Evolutionary conservation across 2,113 vertebrate species (phyloP).

Genomic region (Myxocyprinus asiaticus): DNA sequence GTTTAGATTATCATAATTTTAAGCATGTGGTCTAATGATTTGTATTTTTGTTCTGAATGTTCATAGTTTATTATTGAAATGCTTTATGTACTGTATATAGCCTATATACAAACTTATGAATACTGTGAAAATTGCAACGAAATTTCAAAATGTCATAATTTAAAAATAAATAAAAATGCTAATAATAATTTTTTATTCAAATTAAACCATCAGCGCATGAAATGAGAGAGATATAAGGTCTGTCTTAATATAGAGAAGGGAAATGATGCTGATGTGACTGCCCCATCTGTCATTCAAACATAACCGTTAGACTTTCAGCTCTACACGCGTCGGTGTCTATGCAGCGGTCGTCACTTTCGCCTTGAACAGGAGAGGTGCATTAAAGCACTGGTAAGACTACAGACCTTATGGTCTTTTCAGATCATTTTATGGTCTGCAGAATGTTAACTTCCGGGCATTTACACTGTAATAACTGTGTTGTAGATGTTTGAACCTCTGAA

Average conservation of each 20-base stretch:
- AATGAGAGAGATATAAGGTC: not conserved
- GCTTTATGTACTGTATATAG: no score
- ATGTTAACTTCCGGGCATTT: accelerated
- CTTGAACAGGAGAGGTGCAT: not conserved
- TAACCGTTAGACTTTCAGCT: not conserved
- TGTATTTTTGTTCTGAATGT: no score
- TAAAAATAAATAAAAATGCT: no score
- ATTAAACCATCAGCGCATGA: not conserved
- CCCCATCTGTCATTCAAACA: not conserved
- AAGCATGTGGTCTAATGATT: no score
- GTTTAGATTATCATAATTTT: no score
- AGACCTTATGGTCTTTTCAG: not conserved
- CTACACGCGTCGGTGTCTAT: not conserved
- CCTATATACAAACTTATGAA: no score
- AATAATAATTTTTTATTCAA: not conserved
- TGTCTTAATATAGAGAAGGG: not conserved
- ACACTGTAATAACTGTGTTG: not conserved
- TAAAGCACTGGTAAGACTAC: not conserved
- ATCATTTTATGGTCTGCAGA: not conserved
- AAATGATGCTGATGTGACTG: constrained; percentile 5
- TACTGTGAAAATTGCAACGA: no score
- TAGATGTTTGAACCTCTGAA: not conserved
- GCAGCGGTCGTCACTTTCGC: not conserved
- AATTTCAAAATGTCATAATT: no score
- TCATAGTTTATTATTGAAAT: no score